Evolutionary conservation across 2,888 invertebrate genomes (phyloP).

Genomic region (Zele albiditarsus): DNA sequence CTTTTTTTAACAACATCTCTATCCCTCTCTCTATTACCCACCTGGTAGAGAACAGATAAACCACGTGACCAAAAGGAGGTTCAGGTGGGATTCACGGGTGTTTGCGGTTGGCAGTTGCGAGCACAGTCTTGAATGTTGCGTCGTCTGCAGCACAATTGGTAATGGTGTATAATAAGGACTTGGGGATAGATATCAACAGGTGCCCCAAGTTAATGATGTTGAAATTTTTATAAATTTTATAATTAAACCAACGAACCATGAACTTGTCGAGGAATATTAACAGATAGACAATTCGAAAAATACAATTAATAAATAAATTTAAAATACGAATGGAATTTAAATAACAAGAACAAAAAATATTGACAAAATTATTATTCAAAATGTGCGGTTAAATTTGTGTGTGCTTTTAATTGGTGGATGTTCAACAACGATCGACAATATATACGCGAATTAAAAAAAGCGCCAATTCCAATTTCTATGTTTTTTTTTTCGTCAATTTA

Average conservation of each 20-base stretch:
- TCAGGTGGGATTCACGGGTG: constrained; percentile 36
- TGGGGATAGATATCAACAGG: constrained; percentile 4
- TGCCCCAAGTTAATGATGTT: constrained; percentile 14
- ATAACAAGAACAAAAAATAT: not conserved
- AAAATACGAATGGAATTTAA: not conserved
- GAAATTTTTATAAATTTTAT: constrained; percentile 12
- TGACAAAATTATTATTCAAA: not conserved
- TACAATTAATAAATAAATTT: too few species aligned
- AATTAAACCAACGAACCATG: constrained; percentile 1
- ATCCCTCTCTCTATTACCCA: constrained; percentile 28
- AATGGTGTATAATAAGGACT: too few species aligned
- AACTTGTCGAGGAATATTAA: not conserved
- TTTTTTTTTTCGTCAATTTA: not conserved
- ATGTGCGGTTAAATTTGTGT: not conserved
- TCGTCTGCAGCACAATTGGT: constrained; percentile 58
- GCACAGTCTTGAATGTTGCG: constrained; percentile 68
- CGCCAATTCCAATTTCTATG: not conserved
- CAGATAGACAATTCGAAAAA: not conserved
- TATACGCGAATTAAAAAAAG: not conserved
- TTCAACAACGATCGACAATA: not conserved
- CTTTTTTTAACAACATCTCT: constrained; percentile 39
- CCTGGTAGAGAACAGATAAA: not conserved
- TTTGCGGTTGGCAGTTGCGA: constrained; percentile 20
- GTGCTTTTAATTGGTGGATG: not conserved
- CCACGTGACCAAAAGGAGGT: constrained; percentile 29